Evolutionary conservation across 2,797 vertebrate genomes (phyloP).

Genomic region (Malurus leucopterus): DNA sequence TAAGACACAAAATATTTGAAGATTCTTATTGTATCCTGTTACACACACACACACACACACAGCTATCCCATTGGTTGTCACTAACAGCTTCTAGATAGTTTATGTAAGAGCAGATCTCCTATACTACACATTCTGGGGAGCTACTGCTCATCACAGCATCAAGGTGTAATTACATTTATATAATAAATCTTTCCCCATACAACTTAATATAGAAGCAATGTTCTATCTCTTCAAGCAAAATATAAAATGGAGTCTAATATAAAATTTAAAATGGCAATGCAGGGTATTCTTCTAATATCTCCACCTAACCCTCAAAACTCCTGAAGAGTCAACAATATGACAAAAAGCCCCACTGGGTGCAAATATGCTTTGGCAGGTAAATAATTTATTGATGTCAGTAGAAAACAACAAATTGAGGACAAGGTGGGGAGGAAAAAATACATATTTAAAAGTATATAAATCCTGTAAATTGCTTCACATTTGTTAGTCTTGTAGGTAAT

Average conservation of each 20-base stretch:
- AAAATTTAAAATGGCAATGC: neutral
- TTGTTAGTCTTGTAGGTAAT: neutral
- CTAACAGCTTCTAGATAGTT: neutral
- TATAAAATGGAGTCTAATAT: neutral
- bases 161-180: neutral
- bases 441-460: neutral
- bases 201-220: neutral
- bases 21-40: fast-evolving
- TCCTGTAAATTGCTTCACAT: neutral
- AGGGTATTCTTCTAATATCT: neutral
- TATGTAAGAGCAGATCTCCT: neutral
- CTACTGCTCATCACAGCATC: neutral
- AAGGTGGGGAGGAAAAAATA: neutral
- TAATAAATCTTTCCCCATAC: neutral
- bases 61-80: neutral
- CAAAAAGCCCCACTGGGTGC: neutral
- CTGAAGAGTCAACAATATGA: neutral
- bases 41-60: neutral
- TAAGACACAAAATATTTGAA: neutral
- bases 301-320: neutral
- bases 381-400: neutral
- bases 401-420: neutral
- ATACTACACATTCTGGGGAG: neutral
- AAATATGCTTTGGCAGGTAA: neutral
- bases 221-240: neutral